Conservation (phyloP, 2,888 invertebrate genomes). For the Rhagophthalmus giganteus region DNA sequence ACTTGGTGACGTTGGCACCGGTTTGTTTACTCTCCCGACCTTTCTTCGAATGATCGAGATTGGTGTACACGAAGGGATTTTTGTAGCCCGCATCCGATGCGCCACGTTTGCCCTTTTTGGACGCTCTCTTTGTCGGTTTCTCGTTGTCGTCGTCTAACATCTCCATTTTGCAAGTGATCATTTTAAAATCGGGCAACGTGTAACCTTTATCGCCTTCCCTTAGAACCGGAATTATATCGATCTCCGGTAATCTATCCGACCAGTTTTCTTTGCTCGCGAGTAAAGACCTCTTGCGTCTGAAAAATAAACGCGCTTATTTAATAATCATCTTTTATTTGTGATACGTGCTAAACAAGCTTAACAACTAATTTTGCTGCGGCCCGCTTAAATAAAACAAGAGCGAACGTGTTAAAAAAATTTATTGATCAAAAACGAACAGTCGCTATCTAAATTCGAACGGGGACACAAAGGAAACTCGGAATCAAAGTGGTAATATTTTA, state of each 20-base stretch:
- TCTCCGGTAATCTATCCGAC: conserved; percentile 30
- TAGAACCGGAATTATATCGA: conserved; percentile 31
- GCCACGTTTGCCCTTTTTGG: no score
- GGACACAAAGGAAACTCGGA: no score
- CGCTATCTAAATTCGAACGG: no score
- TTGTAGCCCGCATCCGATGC: conserved; percentile 25
- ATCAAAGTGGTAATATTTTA: no score
- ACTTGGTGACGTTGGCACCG: conserved; percentile 26
- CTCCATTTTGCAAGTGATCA: no score
- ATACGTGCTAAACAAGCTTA: no score
- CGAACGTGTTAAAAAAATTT: no score
- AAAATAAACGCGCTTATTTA: not conserved
- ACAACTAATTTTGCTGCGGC: no score
- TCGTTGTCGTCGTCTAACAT: not conserved
- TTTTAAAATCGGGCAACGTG: not conserved
- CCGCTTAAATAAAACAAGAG: no score
- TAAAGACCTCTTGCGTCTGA: not conserved
- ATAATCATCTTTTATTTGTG: no score
- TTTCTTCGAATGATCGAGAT: conserved; percentile 9
- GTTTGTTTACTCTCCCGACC: conserved; percentile 7
- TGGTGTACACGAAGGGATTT: conserved; percentile 33
- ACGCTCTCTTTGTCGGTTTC: not conserved
- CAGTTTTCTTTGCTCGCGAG: conserved; percentile 3
- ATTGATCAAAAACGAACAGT: no score
- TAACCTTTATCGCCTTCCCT: conserved; percentile 2